Conservation (phyloP, 2,797 vertebrate genomes). For the Lepilemur ruficaudatus region DNA sequence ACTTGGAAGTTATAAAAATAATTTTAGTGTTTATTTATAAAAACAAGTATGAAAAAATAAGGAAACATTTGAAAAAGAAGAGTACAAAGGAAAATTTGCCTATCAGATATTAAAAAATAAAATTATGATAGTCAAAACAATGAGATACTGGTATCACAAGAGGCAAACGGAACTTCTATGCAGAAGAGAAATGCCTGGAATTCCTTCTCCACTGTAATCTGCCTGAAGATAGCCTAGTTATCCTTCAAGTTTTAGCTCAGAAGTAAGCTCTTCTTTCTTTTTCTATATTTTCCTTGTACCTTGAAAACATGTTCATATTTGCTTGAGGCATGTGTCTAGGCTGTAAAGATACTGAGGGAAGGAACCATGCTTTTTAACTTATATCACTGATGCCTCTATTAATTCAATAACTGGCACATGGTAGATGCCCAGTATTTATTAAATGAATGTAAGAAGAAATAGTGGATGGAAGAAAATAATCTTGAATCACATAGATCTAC, state of each 20-base stretch:
- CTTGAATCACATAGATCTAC: neutral
- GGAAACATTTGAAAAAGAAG: neutral
- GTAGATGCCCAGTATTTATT: neutral
- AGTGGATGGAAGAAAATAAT: neutral
- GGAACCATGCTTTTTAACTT: neutral
- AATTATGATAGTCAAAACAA: neutral
- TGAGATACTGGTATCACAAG: neutral
- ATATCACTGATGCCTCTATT: neutral
- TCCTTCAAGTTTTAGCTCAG: neutral
- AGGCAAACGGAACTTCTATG: neutral
- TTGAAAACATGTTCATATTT: neutral
- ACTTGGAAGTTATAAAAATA: neutral
- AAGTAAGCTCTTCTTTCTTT: neutral
- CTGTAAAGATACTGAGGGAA: neutral
- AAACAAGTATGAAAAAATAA: constrained; percentile 9
- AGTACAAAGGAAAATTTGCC: neutral
- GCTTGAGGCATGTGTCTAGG: neutral
- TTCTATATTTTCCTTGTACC: neutral
- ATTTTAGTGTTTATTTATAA: neutral
- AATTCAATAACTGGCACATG: neutral
- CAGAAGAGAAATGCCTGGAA: neutral
- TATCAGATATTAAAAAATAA: neutral
- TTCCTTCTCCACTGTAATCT: neutral
- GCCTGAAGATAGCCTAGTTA: neutral
- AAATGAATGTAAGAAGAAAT: neutral